These are phyloP conservation scores for Ictalurus punctatus DNA, from an alignment of 2,113 vertebrate genomes.

Conservation along the genomic window DNA sequence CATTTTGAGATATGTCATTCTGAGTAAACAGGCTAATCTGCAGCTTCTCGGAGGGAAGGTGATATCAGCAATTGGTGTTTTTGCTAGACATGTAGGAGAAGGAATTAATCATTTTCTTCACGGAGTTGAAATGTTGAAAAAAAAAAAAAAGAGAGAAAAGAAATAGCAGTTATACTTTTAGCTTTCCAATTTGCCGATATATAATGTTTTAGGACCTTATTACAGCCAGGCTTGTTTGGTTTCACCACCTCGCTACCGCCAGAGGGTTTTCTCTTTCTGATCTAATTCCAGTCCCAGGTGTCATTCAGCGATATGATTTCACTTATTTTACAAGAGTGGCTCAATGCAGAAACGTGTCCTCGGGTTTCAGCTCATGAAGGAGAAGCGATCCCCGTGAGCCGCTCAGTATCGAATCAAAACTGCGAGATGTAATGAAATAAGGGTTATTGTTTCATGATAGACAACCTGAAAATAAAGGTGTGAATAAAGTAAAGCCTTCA, in stretches of 20 bases:
- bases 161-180: neutral
- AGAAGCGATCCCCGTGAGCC: neutral
- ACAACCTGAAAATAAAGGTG: neutral
- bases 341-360: neutral
- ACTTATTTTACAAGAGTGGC: neutral
- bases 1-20: neutral
- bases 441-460: neutral
- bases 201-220: neutral
- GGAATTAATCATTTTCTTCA: neutral
- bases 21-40: neutral
- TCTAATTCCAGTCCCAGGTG: slow-evolving; percentile 4
- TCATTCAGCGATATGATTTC: slow-evolving; percentile 2
- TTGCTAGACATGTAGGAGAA: neutral
- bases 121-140: neutral
- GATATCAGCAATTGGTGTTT: neutral
- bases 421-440: neutral
- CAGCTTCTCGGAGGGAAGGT: neutral
- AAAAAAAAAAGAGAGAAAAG: neutral
- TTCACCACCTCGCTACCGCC: neutral
- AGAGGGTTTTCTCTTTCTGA: slow-evolving; percentile 12
- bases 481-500: neutral
- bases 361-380: slow-evolving; percentile 12
- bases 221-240: neutral
- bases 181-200: neutral
- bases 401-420: neutral